phyloP scores from a whole-genome alignment of 2,888 invertebrate species.

The Limnephilus lunatus region DNA sequence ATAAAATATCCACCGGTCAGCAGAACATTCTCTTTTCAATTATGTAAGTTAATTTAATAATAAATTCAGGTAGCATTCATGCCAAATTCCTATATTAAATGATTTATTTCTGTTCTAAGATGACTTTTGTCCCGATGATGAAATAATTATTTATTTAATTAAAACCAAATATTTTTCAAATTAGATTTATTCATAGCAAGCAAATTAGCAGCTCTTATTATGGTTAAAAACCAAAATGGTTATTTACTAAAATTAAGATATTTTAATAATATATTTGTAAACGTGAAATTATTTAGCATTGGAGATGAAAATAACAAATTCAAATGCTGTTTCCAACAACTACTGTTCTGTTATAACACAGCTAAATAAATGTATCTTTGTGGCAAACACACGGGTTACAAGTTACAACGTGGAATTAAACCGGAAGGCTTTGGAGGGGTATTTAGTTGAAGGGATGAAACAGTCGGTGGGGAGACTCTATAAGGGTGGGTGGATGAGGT shows the following conservation, averaged over 20 bases:
- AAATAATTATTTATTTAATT: background rate
- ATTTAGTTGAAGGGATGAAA: constrained; percentile 37
- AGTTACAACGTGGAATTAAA: constrained; percentile 38
- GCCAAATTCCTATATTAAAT: background rate
- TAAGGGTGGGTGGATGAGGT: background rate
- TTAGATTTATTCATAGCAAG: too few species aligned
- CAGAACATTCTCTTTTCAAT: background rate
- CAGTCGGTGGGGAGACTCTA: constrained; percentile 12
- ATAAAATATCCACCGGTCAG: background rate
- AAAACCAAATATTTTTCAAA: too few species aligned
- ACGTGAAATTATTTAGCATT: background rate
- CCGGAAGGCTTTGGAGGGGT: constrained; percentile 44
- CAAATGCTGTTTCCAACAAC: background rate
- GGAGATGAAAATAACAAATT: background rate
- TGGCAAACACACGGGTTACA: constrained; percentile 31
- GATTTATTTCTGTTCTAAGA: too few species aligned
- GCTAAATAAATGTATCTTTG: constrained; percentile 21
- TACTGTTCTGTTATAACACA: background rate
- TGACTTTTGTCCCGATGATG: background rate
- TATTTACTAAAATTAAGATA: too few species aligned
- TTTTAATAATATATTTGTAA: too few species aligned
- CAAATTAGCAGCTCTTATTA: too few species aligned
- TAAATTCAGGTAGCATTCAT: background rate
- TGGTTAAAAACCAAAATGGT: too few species aligned
- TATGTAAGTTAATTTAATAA: background rate